phyloP scores from a whole-genome alignment of 2,797 vertebrate genomes.

The Aplochiton taeniatus region DNA sequence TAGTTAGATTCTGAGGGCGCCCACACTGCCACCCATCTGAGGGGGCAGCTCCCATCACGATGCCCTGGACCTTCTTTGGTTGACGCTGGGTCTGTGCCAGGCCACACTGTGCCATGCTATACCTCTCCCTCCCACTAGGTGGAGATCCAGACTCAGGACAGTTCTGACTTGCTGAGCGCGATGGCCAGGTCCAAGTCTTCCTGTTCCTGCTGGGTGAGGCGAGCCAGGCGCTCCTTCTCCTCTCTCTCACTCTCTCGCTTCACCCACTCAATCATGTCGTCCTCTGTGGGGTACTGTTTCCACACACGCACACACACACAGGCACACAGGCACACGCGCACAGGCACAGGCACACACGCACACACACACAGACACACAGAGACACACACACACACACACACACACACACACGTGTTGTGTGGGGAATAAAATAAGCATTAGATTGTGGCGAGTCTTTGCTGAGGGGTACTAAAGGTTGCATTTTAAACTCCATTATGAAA shows the following conservation, averaged over 20 bases:
- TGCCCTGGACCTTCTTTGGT: constrained; percentile 73
- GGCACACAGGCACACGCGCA: constrained; percentile 15
- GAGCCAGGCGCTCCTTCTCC: constrained; percentile 92
- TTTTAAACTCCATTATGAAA: too few relatives aligned
- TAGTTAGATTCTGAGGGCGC: too few relatives aligned
- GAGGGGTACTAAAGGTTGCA: too few relatives aligned
- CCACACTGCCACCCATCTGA: too few relatives aligned
- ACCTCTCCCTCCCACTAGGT: background rate
- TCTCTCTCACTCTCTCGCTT: constrained; percentile 98
- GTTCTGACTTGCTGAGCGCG: constrained; percentile 98
- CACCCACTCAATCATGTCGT: constrained; percentile 99
- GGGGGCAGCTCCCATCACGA: too few relatives aligned
- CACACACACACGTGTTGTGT: background rate
- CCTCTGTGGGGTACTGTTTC: constrained; percentile 94
- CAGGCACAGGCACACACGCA: background rate
- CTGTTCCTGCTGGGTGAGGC: constrained; percentile 95
- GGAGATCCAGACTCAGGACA: constrained; percentile 78
- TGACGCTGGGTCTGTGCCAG: constrained; percentile 47
- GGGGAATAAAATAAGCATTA: too few relatives aligned
- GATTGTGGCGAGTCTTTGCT: too few relatives aligned
- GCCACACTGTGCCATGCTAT: constrained; percentile 1
- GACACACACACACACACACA: constrained; percentile 41
- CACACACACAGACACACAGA: constrained; percentile 18
- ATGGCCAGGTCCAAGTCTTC: constrained; percentile 99
- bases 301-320: constrained; percentile 36